Conservation (phyloP, 2,888 invertebrate genomes). For the Ommatoiulus sabulosus region DNA sequence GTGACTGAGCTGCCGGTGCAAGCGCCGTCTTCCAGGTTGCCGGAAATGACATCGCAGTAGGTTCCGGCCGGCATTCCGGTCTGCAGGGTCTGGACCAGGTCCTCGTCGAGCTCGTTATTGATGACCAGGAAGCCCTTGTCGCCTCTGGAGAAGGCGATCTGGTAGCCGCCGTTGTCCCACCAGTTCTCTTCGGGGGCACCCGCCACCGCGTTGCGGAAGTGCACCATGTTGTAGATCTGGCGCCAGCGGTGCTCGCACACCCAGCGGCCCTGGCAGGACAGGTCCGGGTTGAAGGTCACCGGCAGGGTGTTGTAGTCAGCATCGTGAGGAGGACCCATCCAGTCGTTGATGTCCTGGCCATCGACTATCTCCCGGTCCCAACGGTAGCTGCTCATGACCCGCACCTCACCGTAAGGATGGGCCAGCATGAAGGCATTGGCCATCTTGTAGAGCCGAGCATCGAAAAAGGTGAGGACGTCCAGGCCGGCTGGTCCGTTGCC, state of each 20-base stretch:
- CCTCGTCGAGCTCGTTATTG: slow-evolving; percentile 63
- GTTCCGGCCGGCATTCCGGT: slow-evolving; percentile 73
- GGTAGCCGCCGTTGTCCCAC: slow-evolving; percentile 65
- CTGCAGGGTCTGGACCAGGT: slow-evolving; percentile 65
- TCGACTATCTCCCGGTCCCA: slow-evolving; percentile 71
- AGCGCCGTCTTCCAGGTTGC: slow-evolving; percentile 71
- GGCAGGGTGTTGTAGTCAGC: slow-evolving; percentile 74
- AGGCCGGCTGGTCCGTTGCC: slow-evolving; percentile 75
- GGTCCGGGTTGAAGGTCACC: slow-evolving; percentile 76
- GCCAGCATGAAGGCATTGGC: slow-evolving; percentile 90
- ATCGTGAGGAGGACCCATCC: slow-evolving; percentile 77
- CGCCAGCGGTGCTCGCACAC: slow-evolving; percentile 88
- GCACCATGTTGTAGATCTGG: slow-evolving; percentile 78
- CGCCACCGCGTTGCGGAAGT: slow-evolving; percentile 64
- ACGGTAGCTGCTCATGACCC: slow-evolving; percentile 87
- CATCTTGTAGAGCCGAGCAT: slow-evolving; percentile 76
- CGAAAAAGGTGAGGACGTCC: slow-evolving; percentile 77
- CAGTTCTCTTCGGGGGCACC: slow-evolving; percentile 64
- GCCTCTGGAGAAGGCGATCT: slow-evolving; percentile 67
- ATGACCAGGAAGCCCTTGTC: slow-evolving; percentile 67
- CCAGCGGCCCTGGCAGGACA: slow-evolving; percentile 77
- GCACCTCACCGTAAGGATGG: slow-evolving; percentile 82
- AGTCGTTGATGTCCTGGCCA: slow-evolving; percentile 61
- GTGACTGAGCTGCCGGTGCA: slow-evolving; percentile 77
- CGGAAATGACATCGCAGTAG: slow-evolving; percentile 89